Percentiles rank a stretch among this genome's conserved stretches.
These are phyloP conservation scores for Euproctis similis DNA, from an alignment of 2,888 invertebrate species.

Conservation along the genomic window DNA sequence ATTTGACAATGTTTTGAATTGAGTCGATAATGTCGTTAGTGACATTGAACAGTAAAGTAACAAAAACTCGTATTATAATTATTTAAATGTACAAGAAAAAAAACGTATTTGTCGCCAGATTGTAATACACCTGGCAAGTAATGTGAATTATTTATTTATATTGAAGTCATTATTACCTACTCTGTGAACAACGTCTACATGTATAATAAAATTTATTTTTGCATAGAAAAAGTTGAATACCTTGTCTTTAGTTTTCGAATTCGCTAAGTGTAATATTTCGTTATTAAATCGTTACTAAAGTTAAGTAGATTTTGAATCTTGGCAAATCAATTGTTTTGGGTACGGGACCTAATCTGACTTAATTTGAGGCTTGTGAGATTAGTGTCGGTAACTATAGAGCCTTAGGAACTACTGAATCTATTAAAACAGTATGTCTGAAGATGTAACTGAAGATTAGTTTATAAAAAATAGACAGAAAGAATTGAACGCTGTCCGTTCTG, in stretches of 20 bases:
- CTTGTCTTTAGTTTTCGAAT: conserved; percentile 6
- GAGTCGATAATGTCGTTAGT: conserved; percentile 16
- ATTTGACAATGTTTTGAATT: conserved; percentile 18
- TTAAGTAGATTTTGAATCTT: conserved; percentile 36
- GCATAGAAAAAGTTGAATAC: conserved; percentile 9
- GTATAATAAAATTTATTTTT: conserved; percentile 11
- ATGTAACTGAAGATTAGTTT: too few species aligned
- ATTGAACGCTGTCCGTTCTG: too few species aligned
- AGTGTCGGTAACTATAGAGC: too few species aligned
- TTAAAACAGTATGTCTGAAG: too few species aligned
- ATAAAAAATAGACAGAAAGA: too few species aligned
- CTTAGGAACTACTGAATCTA: too few species aligned
- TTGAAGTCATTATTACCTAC: conserved; percentile 6
- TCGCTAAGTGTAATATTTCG: conserved; percentile 16
- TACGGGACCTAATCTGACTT: conserved; percentile 38
- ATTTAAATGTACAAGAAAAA: conserved; percentile 27
- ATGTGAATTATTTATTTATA: conserved; percentile 17
- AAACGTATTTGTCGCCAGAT: conserved; percentile 22
- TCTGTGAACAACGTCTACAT: conserved; percentile 9
- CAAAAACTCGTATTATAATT: conserved; percentile 32
- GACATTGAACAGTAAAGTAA: too few species aligned
- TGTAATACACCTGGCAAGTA: conserved; percentile 16
- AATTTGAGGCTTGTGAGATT: too few species aligned
- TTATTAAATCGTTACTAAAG: conserved; percentile 21
- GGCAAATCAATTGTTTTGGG: conserved; percentile 42